A percentile compares a stretch with the other conserved stretches of the same genome.
phyloP scores from a whole-genome alignment of 2,888 invertebrate species.

The Caenorhabditis auriculariae region DNA sequence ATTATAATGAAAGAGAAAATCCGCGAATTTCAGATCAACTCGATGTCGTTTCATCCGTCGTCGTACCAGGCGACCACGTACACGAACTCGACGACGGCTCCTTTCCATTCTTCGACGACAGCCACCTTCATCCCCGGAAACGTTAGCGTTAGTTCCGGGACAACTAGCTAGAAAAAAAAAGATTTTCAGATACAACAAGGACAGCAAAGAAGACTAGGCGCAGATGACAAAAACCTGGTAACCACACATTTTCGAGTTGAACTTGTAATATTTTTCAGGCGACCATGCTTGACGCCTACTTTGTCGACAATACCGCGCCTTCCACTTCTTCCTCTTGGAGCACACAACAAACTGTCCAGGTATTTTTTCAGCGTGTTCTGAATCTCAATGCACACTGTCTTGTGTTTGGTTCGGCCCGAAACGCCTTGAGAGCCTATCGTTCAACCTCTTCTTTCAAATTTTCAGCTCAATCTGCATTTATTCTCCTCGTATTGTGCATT shows the following conservation, averaged over 20 bases:
- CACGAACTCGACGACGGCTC: slow-evolving; percentile 29
- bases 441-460: no score
- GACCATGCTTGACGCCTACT: slow-evolving; percentile 38
- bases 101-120: slow-evolving; percentile 29
- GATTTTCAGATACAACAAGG: slow-evolving; percentile 16
- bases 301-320: slow-evolving; percentile 34
- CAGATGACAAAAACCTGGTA: slow-evolving; percentile 28
- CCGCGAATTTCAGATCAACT: slow-evolving; percentile 22
- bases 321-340: slow-evolving; percentile 19
- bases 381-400: no score
- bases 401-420: no score
- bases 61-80: slow-evolving; percentile 36
- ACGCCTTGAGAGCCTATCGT: no score
- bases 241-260: no score
- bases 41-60: slow-evolving; percentile 35
- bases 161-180: slow-evolving; percentile 1
- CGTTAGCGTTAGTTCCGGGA: slow-evolving; percentile 8
- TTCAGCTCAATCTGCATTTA: no score
- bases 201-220: slow-evolving; percentile 17
- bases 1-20: no score
- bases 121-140: slow-evolving; percentile 33
- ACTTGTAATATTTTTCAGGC: background rate
- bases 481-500: no score
- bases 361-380: no score
- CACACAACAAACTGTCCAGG: slow-evolving; percentile 22